Percentiles rank a stretch among this genome's conserved stretches.
phyloP scores from a whole-genome alignment of 1,140 invertebrate genomes.

The Sitobion miscanthi region DNA sequence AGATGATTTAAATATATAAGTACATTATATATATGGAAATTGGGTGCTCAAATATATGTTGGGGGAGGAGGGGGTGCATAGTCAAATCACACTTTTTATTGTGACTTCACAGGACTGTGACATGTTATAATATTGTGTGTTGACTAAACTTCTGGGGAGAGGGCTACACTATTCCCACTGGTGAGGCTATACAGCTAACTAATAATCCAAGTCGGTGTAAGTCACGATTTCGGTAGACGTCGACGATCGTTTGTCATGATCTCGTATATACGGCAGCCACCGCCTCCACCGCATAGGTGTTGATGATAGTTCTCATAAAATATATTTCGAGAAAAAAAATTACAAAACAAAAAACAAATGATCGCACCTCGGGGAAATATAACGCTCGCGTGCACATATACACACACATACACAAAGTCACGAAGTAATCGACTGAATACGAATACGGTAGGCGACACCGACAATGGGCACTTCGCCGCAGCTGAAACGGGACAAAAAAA shows the following conservation, averaged over 20 bases:
- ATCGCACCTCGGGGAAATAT: constrained; percentile 38
- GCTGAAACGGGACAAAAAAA: neutral
- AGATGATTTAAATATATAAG: too few relatives aligned
- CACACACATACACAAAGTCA: neutral
- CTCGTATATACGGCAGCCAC: neutral
- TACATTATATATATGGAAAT: neutral
- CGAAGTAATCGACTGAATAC: neutral
- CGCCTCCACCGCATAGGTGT: neutral
- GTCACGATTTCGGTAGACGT: neutral
- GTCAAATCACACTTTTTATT: too few relatives aligned
- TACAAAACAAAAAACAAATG: constrained; percentile 13
- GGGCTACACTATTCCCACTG: neutral
- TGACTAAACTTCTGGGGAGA: neutral
- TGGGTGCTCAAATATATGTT: neutral
- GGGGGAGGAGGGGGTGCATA: too few relatives aligned
- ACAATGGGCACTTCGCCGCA: neutral
- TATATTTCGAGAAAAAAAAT: neutral
- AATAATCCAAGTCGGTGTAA: neutral
- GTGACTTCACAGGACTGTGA: too few relatives aligned
- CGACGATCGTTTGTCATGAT: constrained; percentile 3
- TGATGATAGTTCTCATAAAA: constrained; percentile 15
- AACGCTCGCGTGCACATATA: neutral
- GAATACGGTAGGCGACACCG: neutral
- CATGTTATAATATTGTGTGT: too few relatives aligned
- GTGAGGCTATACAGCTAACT: neutral